These are phyloP conservation scores for Brachionus paranguensis DNA, from an alignment of 1,140 invertebrate species.

Conservation along the genomic window DNA sequence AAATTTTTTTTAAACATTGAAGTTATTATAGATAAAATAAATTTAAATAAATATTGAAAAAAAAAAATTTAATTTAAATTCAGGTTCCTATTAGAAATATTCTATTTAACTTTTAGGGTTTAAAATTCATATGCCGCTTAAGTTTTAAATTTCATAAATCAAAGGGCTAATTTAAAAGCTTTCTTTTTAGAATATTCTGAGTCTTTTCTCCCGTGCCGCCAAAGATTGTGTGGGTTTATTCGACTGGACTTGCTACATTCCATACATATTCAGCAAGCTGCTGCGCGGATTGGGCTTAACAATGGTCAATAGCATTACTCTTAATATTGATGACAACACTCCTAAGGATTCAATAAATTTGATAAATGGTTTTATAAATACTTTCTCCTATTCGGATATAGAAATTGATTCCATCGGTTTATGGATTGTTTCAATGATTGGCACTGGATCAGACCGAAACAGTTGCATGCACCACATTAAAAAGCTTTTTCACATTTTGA, in stretches of 20 bases:
- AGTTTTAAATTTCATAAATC: too few relatives aligned
- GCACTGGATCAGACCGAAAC: constrained; percentile 50
- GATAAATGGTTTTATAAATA: constrained; percentile 26
- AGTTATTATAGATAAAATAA: too few relatives aligned
- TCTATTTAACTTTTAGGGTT: too few relatives aligned
- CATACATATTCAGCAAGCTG: constrained; percentile 30
- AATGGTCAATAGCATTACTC: neutral
- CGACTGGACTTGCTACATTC: constrained; percentile 11
- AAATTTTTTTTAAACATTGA: too few relatives aligned
- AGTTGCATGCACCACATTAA: constrained; percentile 67
- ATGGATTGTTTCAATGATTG: constrained; percentile 66
- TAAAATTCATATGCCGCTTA: too few relatives aligned
- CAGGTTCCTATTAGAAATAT: too few relatives aligned
- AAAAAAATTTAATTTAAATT: too few relatives aligned
- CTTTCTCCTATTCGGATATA: constrained; percentile 43
- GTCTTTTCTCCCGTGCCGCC: neutral
- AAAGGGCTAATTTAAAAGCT: too few relatives aligned
- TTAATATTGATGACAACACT: constrained; percentile 27
- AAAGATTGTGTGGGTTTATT: neutral
- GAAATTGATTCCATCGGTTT: constrained; percentile 61
- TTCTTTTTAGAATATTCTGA: neutral
- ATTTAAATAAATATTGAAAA: too few relatives aligned
- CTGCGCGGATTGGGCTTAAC: neutral
- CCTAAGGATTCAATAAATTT: constrained; percentile 10
- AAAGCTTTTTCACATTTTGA: constrained; percentile 72